phyloP scores from a whole-genome alignment of 2,888 invertebrate genomes.

The Acleris emargana region DNA sequence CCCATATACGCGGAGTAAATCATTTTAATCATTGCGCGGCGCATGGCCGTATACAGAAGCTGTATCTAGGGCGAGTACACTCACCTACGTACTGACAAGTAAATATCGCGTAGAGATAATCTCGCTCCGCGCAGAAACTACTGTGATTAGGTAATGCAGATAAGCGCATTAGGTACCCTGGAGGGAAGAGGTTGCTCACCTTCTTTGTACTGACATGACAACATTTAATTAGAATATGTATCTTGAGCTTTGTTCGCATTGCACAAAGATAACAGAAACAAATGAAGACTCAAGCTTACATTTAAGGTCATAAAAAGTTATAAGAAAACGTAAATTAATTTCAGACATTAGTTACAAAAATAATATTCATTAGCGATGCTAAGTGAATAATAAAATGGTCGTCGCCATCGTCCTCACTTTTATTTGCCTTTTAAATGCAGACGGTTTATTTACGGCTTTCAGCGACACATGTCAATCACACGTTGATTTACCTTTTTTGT shows the following conservation, averaged over 20 bases:
- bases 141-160: slow-evolving; percentile 16
- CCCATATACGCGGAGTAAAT: slow-evolving; percentile 32
- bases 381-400: slow-evolving; percentile 7
- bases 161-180: slow-evolving; percentile 1
- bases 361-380: slow-evolving; percentile 7
- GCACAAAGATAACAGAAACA: neutral
- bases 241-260: neutral
- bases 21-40: slow-evolving; percentile 35
- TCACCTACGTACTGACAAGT: slow-evolving; percentile 15
- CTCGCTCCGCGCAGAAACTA: slow-evolving; percentile 7
- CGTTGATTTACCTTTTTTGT: slow-evolving; percentile 4
- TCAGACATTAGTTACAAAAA: slow-evolving; percentile 6
- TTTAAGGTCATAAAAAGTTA: neutral
- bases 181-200: neutral
- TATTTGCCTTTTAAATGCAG: slow-evolving; percentile 1
- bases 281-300: neutral
- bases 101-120: slow-evolving; percentile 18
- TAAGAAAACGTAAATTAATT: slow-evolving; percentile 10
- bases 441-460: neutral
- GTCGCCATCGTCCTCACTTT: neutral
- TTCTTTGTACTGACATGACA: neutral
- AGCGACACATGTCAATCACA: slow-evolving; percentile 4
- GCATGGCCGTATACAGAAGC: slow-evolving; percentile 47
- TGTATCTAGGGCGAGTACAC: slow-evolving; percentile 31
- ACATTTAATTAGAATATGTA: neutral